Percentiles rank a stretch among this genome's conserved stretches.
Evolutionary conservation across 2,888 invertebrate genomes (phyloP).

Genomic region (Coelogynopora nodosa): DNA sequence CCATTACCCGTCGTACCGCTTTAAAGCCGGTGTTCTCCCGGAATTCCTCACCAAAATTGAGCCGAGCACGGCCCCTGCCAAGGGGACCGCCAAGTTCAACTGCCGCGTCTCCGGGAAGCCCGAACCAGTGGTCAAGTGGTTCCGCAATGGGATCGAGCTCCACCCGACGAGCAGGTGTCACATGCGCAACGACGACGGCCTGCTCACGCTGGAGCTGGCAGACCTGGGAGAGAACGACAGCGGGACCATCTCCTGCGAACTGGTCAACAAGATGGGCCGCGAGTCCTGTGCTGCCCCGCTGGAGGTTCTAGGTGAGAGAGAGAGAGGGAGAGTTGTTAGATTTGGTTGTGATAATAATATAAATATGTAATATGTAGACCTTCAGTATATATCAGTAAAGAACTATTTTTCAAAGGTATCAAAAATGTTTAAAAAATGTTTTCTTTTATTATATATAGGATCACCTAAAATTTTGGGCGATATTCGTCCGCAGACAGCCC

Average conservation of each 20-base stretch:
- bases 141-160: slow-evolving; percentile 58
- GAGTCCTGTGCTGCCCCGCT: slow-evolving; percentile 81
- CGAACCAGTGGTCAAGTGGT: slow-evolving; percentile 55
- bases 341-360: too few species aligned
- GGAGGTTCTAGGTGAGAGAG: slow-evolving; percentile 78
- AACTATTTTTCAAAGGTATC: background rate
- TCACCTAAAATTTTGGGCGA: slow-evolving; percentile 87
- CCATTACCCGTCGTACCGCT: background rate
- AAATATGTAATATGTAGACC: too few species aligned
- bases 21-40: slow-evolving; percentile 73
- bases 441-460: slow-evolving; percentile 64
- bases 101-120: slow-evolving; percentile 55
- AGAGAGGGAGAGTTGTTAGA: too few species aligned
- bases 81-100: slow-evolving; percentile 56
- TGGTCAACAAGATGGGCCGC: slow-evolving; percentile 84
- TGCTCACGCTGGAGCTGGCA: slow-evolving; percentile 74
- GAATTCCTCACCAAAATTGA: slow-evolving; percentile 69
- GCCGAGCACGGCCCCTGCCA: slow-evolving; percentile 55
- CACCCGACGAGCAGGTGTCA: slow-evolving; percentile 66
- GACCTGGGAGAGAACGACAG: slow-evolving; percentile 86
- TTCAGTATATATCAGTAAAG: too few species aligned
- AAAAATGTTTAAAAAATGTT: too few species aligned
- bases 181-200: slow-evolving; percentile 71
- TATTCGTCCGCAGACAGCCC: slow-evolving; percentile 80
- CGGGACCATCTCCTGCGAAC: slow-evolving; percentile 92